phyloP scores from a whole-genome alignment of 2,113 vertebrate species.

The Corythoichthys intestinalis region DNA sequence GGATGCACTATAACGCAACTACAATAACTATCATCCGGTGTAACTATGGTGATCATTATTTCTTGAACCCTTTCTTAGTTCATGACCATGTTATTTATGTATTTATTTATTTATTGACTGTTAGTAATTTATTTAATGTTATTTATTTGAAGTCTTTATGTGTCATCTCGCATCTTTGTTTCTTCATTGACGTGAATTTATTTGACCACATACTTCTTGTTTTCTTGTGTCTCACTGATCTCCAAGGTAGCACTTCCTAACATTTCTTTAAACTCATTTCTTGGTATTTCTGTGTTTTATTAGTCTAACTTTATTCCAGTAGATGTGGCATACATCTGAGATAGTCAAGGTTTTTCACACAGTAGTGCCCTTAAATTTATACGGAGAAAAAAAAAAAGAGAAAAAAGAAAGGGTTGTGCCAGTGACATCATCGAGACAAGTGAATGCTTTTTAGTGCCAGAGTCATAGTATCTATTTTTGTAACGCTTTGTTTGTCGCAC shows the following conservation, averaged over 20 bases:
- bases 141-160: conserved; percentile 66
- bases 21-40: conserved; percentile 19
- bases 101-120: conserved; percentile 83
- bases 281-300: conserved; percentile 29
- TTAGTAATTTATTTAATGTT: conserved; percentile 76
- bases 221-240: conserved; percentile 45
- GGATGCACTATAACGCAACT: conserved; percentile 45
- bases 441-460: conserved; percentile 32
- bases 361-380: conserved; percentile 30
- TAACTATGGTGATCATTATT: conserved; percentile 29
- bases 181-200: conserved; percentile 61
- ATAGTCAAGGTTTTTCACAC: conserved; percentile 31
- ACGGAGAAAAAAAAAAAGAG: not conserved
- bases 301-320: conserved; percentile 46
- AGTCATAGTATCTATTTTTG: conserved; percentile 40
- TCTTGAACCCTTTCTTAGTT: conserved; percentile 42
- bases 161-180: conserved; percentile 46
- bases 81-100: conserved; percentile 76
- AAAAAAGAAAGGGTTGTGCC: not conserved
- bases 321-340: conserved; percentile 67
- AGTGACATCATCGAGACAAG: conserved; percentile 19
- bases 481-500: conserved; percentile 34
- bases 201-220: conserved; percentile 38
- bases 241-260: conserved; percentile 55
- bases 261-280: conserved; percentile 34